Conservation (phyloP, 2,113 vertebrate genomes). For the Tetrax tetrax region DNA sequence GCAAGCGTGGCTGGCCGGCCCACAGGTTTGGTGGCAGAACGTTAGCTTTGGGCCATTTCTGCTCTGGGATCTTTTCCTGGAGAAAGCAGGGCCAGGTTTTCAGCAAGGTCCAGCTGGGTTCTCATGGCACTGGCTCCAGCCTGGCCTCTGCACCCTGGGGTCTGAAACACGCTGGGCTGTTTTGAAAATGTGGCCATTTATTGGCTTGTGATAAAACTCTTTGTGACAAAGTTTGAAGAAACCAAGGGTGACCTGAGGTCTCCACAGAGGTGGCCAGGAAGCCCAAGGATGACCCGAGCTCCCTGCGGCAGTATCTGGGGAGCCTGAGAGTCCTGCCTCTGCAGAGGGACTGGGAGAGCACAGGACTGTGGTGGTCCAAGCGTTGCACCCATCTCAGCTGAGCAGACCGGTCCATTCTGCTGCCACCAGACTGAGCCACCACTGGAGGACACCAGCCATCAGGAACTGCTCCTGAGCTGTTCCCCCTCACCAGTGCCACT, state of each 20-base stretch:
- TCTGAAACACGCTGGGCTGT: neutral
- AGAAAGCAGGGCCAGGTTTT: fast-evolving
- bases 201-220: fast-evolving
- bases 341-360: fast-evolving
- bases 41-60: fast-evolving
- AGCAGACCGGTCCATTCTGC: fast-evolving
- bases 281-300: neutral
- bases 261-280: neutral
- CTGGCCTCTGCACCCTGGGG: fast-evolving
- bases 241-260: neutral
- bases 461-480: neutral
- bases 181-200: neutral
- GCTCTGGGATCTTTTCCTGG: fast-evolving
- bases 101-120: fast-evolving
- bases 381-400: fast-evolving
- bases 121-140: fast-evolving
- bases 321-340: neutral
- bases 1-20: fast-evolving
- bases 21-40: neutral
- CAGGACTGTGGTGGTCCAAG: neutral
- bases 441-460: fast-evolving
- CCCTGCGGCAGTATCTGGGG: fast-evolving
- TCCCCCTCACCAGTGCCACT: fast-evolving
- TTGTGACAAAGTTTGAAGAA: fast-evolving
- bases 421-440: neutral